Base-by-base conservation (phyloP, 2,797 vertebrate species). In the Cyclura pinguis region DNA sequence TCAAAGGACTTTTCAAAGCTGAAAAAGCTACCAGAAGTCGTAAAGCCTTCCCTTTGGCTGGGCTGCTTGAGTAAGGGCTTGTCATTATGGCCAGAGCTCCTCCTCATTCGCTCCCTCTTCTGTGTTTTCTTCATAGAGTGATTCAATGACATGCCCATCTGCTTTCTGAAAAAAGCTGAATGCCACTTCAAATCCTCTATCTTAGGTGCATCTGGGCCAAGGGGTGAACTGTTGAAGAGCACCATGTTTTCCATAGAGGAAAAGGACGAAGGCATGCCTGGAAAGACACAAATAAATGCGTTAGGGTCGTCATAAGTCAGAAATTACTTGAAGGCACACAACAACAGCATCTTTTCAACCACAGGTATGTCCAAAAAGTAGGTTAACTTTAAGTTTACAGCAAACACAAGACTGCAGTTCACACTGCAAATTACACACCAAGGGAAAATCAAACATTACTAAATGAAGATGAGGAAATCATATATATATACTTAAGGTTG, bases 141-240 rank as follows among this genome's bases (percentile, higher is more conserved):
- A 13, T 89, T 96, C 88, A 98, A 93, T 2, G 97, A 97, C 1
- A 96, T 95, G 50, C 97, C 97, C 96, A 98, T 97, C 42, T 97
- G 97, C 91, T 97, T 97, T 96, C 97, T 96, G 96, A 98, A 98
- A 96, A 97, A 98, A 0, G 97, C 97, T 0, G 97, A 98, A 88
- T 98, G 97, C 97, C 97, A 98, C 91, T 97, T 98, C 92, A 98
- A 80, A 91, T 98, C 97, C 95, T 98, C 97, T 9, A 98, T 97
- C 93, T 97, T 97, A 10, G 96, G 97, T 59, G 96, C 96, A 0
- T 94, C 93, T 24, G 97, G 97, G 83, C 96, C 96, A 95, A 97
- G 81, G 1, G 97, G 96, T 0, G 95, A 95, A 67, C 97, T 97
- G 1, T 97, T 97, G 93, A 98, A 98, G 92, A 98, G 69, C 89